Conservation (phyloP, 2,113 vertebrate genomes). For the Heteronetta atricapilla region DNA sequence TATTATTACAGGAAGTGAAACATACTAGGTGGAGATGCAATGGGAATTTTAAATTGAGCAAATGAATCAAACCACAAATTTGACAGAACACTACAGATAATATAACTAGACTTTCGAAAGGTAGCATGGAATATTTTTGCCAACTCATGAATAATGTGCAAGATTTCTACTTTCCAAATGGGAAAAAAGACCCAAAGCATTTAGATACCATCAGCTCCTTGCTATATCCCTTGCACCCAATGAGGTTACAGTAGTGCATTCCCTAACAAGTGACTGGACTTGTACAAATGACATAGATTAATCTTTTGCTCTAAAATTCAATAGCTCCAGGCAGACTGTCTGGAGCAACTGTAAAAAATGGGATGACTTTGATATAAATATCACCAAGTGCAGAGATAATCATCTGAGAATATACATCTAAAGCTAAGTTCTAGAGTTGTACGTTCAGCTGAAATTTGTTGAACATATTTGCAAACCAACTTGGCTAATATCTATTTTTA, state of each 20-base stretch:
- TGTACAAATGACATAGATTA: background rate
- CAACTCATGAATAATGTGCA: background rate
- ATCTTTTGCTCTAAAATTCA: constrained; percentile 36
- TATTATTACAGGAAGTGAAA: constrained; percentile 45
- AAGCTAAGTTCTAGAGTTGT: background rate
- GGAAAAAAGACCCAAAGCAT: background rate
- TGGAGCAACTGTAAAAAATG: background rate
- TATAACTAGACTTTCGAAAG: background rate
- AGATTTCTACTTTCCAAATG: background rate
- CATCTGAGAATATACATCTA: background rate
- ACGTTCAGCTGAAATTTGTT: background rate
- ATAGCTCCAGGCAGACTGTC: constrained; percentile 19
- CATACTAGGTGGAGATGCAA: background rate
- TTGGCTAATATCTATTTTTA: constrained; percentile 49
- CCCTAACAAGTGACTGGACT: background rate
- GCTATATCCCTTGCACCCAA: background rate
- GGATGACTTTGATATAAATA: background rate
- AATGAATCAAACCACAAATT: constrained; percentile 22
- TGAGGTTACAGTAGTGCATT: background rate
- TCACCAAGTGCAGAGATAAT: background rate
- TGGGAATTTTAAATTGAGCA: background rate
- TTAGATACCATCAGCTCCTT: background rate
- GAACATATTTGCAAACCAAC: constrained; percentile 17
- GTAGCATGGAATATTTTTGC: background rate
- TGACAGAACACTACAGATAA: background rate